A percentile compares a stretch with the other conserved stretches of the same genome.
Evolutionary conservation across 2,797 vertebrate genomes (phyloP).

Genomic region (Novumbra hubbsi): DNA sequence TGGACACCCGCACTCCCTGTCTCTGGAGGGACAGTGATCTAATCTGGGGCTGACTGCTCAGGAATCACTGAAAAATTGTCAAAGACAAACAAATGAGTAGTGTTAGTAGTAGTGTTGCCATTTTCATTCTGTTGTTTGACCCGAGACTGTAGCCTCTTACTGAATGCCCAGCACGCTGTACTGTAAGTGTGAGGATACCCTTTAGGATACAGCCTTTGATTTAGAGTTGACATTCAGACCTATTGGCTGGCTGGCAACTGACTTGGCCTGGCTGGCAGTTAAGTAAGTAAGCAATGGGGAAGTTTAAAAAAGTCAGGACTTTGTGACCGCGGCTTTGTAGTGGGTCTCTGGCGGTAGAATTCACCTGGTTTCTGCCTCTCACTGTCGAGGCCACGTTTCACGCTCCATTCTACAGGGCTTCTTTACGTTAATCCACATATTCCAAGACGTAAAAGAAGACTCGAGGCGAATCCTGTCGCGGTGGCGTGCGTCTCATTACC

Average conservation of each 20-base stretch:
- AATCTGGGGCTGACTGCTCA: slow-evolving; percentile 9
- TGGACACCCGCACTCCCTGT: slow-evolving; percentile 41
- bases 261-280: slow-evolving; percentile 16
- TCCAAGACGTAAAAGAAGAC: too few species aligned
- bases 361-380: slow-evolving; percentile 26
- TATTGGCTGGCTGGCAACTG: slow-evolving; percentile 52
- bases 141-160: not conserved
- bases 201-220: not conserved
- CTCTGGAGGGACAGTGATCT: slow-evolving; percentile 51
- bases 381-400: not conserved
- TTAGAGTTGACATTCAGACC: slow-evolving; percentile 35
- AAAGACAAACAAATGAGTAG: slow-evolving; percentile 16
- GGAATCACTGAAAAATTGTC: slow-evolving; percentile 29
- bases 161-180: too few species aligned
- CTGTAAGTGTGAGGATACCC: too few species aligned
- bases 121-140: not conserved
- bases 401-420: not conserved
- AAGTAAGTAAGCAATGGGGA: slow-evolving; percentile 22
- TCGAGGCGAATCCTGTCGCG: too few species aligned
- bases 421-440: too few species aligned
- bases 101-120: not conserved
- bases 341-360: slow-evolving; percentile 38
- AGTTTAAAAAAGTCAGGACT: slow-evolving; percentile 22
- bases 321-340: slow-evolving; percentile 35
- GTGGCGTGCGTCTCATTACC: too few species aligned